phyloP scores from a whole-genome alignment of 92 coral and sea anemone species.

The Scolanthus callimorphus region DNA sequence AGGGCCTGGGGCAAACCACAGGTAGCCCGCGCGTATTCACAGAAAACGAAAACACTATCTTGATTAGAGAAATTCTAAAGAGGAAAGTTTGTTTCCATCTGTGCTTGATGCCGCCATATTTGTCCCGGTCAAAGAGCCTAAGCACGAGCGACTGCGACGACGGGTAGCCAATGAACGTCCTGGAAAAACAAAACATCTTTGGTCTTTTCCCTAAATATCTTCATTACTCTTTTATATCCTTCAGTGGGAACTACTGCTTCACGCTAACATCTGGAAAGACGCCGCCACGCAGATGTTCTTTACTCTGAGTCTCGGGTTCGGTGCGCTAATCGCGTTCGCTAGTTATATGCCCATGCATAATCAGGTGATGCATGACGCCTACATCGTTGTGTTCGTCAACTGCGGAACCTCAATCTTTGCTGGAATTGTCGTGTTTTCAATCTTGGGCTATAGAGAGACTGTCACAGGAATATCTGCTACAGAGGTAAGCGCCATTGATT shows the following conservation, averaged over 20 bases:
- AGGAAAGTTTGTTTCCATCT: no score
- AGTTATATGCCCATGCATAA: slow-evolving; percentile 95
- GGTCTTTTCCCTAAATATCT: no score
- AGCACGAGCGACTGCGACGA: no score
- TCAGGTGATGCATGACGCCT: slow-evolving; percentile 92
- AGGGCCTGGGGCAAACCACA: no score
- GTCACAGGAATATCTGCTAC: slow-evolving; percentile 82
- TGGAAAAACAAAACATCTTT: no score
- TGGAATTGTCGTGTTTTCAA: slow-evolving; percentile 97
- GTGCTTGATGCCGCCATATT: no score
- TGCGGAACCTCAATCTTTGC: slow-evolving; percentile 96
- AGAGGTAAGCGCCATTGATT: slow-evolving; percentile 52
- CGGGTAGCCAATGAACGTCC: no score
- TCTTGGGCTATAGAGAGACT: slow-evolving; percentile 88
- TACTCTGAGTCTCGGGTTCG: slow-evolving; percentile 96
- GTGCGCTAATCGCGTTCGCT: slow-evolving; percentile 95
- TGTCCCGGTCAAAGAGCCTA: no score
- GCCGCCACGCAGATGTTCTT: slow-evolving; percentile 99
- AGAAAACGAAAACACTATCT: no score
- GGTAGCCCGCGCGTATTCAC: no score
- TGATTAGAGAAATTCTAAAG: no score
- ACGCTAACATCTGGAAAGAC: slow-evolving; percentile 96
- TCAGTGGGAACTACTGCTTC: slow-evolving; percentile 64
- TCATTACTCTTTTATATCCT: no score
- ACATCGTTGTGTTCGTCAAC: slow-evolving; percentile 86